A percentile compares a stretch with the other conserved stretches of the same genome.
Evolutionary conservation across 1,140 invertebrate species (phyloP).

Genomic region (Ectropis grisescens): DNA sequence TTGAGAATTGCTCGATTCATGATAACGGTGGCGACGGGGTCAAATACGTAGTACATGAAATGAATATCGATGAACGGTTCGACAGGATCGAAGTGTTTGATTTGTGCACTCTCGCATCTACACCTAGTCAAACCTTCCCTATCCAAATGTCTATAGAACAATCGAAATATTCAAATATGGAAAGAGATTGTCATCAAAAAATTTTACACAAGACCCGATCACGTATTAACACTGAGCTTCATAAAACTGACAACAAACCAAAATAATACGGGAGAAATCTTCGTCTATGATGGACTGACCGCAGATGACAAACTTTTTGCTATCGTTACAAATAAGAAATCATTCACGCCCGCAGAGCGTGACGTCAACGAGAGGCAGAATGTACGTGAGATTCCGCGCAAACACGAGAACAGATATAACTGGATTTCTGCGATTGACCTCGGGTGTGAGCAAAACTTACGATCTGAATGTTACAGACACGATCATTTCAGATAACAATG

Average conservation of each 20-base stretch:
- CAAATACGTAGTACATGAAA: conserved; percentile 86
- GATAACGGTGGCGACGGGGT: conserved; percentile 91
- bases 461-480: conserved; percentile 91
- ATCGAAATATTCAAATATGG: conserved; percentile 75
- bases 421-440: conserved; percentile 82
- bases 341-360: conserved; percentile 88
- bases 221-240: conserved; percentile 87
- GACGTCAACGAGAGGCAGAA: conserved; percentile 80
- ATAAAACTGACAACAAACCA: conserved; percentile 80
- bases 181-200: conserved; percentile 81
- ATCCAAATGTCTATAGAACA: conserved; percentile 83
- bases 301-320: conserved; percentile 77
- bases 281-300: conserved; percentile 84
- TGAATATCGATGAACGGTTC: conserved; percentile 76
- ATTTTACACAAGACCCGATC: conserved; percentile 82
- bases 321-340: conserved; percentile 79
- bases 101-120: conserved; percentile 86
- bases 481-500: conserved; percentile 89
- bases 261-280: conserved; percentile 80
- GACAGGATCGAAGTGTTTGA: conserved; percentile 83
- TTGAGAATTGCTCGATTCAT: conserved; percentile 80
- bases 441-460: conserved; percentile 84
- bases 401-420: conserved; percentile 77
- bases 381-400: conserved; percentile 82
- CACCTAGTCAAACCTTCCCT: conserved; percentile 86